Evolutionary conservation across 2,113 vertebrate species (phyloP).

Genomic region (Halichoeres trimaculatus): DNA sequence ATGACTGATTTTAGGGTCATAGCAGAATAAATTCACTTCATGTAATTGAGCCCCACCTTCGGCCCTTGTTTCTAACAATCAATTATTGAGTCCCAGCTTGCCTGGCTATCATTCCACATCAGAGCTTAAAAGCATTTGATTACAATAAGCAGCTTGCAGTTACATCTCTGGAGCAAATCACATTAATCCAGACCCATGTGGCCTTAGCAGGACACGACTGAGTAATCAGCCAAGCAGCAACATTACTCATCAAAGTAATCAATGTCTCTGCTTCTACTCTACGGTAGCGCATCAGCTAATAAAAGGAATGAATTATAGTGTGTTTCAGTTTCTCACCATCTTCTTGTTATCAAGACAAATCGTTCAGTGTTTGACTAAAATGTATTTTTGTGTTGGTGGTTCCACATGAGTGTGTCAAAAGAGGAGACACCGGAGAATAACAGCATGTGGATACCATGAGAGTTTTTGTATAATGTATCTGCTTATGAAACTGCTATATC

Average conservation of each 20-base stretch:
- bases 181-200: constrained; percentile 54
- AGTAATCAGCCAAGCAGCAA: constrained; percentile 40
- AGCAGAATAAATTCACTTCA: not conserved
- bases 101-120: constrained; percentile 62
- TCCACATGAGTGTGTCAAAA: not conserved
- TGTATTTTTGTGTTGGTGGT: constrained; percentile 36
- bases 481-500: not conserved
- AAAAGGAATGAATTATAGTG: constrained; percentile 36
- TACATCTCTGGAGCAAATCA: constrained; percentile 37
- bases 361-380: constrained; percentile 37
- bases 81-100: constrained; percentile 31
- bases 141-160: constrained; percentile 54
- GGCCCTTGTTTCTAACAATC: not conserved
- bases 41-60: constrained; percentile 17
- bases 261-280: constrained; percentile 52
- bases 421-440: not conserved
- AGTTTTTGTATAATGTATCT: constrained; percentile 55
- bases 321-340: constrained; percentile 43
- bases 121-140: constrained; percentile 32
- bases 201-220: constrained; percentile 46
- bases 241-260: constrained; percentile 66
- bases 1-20: too few species aligned
- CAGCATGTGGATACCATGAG: not conserved
- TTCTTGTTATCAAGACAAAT: constrained; percentile 50
- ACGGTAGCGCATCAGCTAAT: constrained; percentile 38